phyloP scores from a whole-genome alignment of 1,140 invertebrate species.

The Hycleus cichorii region DNA sequence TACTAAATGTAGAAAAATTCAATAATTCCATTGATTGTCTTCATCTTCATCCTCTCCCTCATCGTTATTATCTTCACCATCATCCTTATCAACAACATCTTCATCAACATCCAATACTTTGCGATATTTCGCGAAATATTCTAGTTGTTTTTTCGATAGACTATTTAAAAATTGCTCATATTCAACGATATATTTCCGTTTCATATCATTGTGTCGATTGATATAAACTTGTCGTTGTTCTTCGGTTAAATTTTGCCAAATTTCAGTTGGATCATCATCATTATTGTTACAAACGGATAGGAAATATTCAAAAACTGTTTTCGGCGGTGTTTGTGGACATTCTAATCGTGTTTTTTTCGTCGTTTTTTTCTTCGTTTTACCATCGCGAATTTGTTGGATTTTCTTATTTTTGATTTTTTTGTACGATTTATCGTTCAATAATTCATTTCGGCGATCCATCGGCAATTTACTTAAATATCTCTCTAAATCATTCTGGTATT shows the following conservation, averaged over 20 bases:
- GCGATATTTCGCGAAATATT: conserved; percentile 28
- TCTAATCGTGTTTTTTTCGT: conserved; percentile 37
- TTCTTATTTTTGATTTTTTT: no score
- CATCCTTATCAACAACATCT: not conserved
- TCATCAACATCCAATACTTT: not conserved
- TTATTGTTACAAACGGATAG: conserved; percentile 28
- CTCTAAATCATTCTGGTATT: conserved; percentile 44
- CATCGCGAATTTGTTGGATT: no score
- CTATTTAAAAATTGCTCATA: conserved; percentile 43
- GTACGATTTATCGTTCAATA: conserved; percentile 13
- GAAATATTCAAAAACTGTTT: not conserved
- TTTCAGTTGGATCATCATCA: conserved; percentile 37
- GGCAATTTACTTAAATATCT: conserved; percentile 43
- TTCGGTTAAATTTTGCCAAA: conserved; percentile 33
- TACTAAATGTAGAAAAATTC: no score
- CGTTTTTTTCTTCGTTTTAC: conserved; percentile 32
- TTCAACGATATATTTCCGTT: conserved; percentile 41
- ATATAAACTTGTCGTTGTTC: conserved; percentile 35
- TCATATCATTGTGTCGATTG: conserved; percentile 17
- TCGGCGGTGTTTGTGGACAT: not conserved
- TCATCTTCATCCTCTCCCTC: no score
- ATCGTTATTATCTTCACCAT: no score
- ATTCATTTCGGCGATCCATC: conserved; percentile 32
- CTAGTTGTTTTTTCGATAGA: conserved; percentile 37
- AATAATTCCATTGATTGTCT: no score